Evolutionary conservation across 35 echinoderm and acorn worm species (phyloP), one percentile per base, ranked within the genome.

Genomic region (Chiridota heheva): DNA sequence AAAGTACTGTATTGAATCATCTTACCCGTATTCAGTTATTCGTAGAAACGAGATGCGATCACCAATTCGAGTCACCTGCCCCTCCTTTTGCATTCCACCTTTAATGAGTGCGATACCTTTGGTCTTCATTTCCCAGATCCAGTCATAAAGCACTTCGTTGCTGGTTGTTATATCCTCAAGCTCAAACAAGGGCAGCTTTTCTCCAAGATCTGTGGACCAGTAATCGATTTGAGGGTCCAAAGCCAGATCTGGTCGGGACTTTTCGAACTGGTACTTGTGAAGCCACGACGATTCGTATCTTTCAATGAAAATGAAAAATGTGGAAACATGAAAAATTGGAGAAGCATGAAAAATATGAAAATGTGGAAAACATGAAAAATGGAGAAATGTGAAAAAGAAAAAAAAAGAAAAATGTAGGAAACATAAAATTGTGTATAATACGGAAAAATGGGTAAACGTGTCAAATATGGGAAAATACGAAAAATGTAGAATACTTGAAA

Each of bases 21-120:
- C 58, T 77, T 64, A 89, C 86, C 86, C 86, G 73, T 82, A 89
- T 53, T 89, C 69, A 1, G 86, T 89, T 46, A 65, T 62, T 16
- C 77, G 65, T 2, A 89, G 53, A 82, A 89, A 89, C 29, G 68
- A 60, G 0, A 89, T 64, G 0, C 86, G 49, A 33, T 89, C 77
- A 26, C 64, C 86, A 74, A 89, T 72, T 17, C 49, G 46, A 36
- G 72, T 89, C 10, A 89, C 76, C 69, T 89, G 86, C n/a, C 86
- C 86, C 44, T 82, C 78, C 39, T 62, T 47, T 29, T 36, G 81
- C 1, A 45, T 41, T 3, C 48, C 77, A 5, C 66, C 78, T 30
- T 81, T 60, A 16, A 89, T 42, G 27, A 81, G 36, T 25, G 66
- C 77, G 42, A 89, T 72, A 38, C 86, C 86, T 1, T 55, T 26